Base-by-base conservation (phyloP, 2,888 invertebrate species). In the Dione juno region DNA sequence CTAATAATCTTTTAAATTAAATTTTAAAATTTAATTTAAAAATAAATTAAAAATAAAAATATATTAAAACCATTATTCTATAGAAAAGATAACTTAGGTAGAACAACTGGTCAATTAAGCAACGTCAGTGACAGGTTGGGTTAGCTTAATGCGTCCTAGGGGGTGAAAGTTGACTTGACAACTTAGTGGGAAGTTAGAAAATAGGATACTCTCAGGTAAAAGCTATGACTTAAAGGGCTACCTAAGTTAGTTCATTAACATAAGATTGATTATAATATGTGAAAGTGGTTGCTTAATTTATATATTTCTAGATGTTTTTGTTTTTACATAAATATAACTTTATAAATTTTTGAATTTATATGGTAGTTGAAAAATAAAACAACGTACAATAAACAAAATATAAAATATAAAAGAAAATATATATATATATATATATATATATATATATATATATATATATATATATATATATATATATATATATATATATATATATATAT, bases 101-200 rank as follows among this genome's bases (percentile, higher is more conserved):
- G 16, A 37, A 21, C 45, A 35, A 67, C 35, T 58, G 19, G 16
- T 53, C 53, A 65, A 41, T 53, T 37, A n/a, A n/a, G n/a, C n/a
- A n/a, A n/a, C 37, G n/a, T 19, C 45, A 48, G 58, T 37, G 58
- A 67, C 67, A 50, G 40, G 54, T 58, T 21, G 48, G 66, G 48
- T 58, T 67, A 58, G 40, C 21, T 48, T 67, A 67, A 67, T 67
- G 48, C 37, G 58, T 45, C 58, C 37, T 50, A n/a, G 21, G 67
- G 67, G 67, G 50, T 67, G n/a, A 40, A 58, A 50, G 66, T 66
- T 66, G 40, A 37, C 66, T 57, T 40, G 66, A 67, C 50, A 45
- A 58, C 40, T 67, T 48, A 21, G 58, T 19, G 8, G 67, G 40
- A 40, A 50, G 67, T 67, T 67, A 21, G n/a, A 19, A 35, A 58